Conservation (phyloP, 2,888 invertebrate genomes). For the Prosopocoilus inquinatus region DNA sequence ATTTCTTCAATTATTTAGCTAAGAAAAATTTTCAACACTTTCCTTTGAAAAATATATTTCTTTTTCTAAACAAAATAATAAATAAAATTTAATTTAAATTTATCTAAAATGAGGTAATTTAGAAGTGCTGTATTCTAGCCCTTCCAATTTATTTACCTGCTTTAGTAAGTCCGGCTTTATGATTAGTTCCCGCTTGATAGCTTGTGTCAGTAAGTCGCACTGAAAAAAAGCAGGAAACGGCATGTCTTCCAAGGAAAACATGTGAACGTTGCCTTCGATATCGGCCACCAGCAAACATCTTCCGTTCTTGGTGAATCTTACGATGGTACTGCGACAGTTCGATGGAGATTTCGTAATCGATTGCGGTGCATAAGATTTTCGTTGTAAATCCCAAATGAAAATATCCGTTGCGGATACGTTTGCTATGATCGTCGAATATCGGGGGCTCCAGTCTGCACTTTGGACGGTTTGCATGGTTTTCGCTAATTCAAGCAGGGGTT, state of each 20-base stretch:
- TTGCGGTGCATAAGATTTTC: slow-evolving; percentile 69
- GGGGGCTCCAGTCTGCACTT: slow-evolving; percentile 69
- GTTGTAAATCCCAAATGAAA: slow-evolving; percentile 75
- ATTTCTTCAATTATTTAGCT: too few relatives aligned
- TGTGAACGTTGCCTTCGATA: slow-evolving; percentile 62
- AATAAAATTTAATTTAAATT: too few relatives aligned
- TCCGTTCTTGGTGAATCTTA: slow-evolving; percentile 66
- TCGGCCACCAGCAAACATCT: slow-evolving; percentile 70
- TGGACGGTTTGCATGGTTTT: slow-evolving; percentile 53
- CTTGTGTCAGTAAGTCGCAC: slow-evolving; percentile 60
- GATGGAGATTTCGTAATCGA: slow-evolving; percentile 57
- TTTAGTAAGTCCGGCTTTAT: slow-evolving; percentile 62
- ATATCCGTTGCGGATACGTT: slow-evolving; percentile 65
- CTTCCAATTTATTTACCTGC: slow-evolving; percentile 59
- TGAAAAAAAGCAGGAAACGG: slow-evolving; percentile 72
- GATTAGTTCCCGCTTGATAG: slow-evolving; percentile 62
- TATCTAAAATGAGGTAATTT: slow-evolving; percentile 1
- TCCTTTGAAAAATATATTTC: too few relatives aligned
- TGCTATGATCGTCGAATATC: slow-evolving; percentile 71
- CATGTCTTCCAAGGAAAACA: slow-evolving; percentile 72
- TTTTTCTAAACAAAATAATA: too few relatives aligned
- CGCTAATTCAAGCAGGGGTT: slow-evolving; percentile 54
- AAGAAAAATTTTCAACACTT: too few relatives aligned
- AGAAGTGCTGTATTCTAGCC: slow-evolving; percentile 21
- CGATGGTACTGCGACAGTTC: slow-evolving; percentile 53